Percentiles rank a stretch among this genome's conserved stretches.
Evolutionary conservation across 2,113 vertebrate species (phyloP).

Genomic region (Narcine bancroftii): DNA sequence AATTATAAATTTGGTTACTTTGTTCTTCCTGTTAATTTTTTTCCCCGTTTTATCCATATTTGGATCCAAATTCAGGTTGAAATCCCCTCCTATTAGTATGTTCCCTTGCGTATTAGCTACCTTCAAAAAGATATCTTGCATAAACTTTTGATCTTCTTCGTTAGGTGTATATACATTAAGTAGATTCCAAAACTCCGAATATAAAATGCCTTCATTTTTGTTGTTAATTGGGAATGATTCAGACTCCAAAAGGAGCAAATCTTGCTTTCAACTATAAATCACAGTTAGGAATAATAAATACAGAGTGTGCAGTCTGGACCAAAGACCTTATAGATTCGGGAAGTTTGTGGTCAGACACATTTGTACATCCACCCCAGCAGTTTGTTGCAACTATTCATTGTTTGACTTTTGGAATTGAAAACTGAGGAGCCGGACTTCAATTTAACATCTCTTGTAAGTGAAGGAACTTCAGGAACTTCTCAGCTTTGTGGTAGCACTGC

Average conservation of each 20-base stretch:
- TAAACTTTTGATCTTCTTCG: no score
- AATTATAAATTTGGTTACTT: no score
- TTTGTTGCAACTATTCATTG: not conserved
- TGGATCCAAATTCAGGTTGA: no score
- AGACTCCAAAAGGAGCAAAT: not conserved
- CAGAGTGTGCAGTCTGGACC: not conserved
- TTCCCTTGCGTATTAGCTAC: no score
- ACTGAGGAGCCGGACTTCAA: no score
- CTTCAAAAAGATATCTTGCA: no score
- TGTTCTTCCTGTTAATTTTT: no score
- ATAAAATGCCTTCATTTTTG: not conserved
- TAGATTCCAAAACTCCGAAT: no score
- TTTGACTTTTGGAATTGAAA: not conserved
- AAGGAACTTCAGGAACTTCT: not conserved
- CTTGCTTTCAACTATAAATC: constrained; percentile 5
- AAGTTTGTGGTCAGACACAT: not conserved
- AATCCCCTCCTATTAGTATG: no score
- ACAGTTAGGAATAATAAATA: not conserved
- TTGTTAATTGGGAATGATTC: not conserved
- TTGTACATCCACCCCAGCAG: not conserved
- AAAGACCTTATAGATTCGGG: not conserved
- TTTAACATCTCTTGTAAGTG: not conserved
- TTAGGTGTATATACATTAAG: no score
- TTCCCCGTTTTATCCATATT: no score
- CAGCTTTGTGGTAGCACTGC: not conserved